phyloP scores from a whole-genome alignment of 2,113 vertebrate species.

The Paedocypris sp. region DNA sequence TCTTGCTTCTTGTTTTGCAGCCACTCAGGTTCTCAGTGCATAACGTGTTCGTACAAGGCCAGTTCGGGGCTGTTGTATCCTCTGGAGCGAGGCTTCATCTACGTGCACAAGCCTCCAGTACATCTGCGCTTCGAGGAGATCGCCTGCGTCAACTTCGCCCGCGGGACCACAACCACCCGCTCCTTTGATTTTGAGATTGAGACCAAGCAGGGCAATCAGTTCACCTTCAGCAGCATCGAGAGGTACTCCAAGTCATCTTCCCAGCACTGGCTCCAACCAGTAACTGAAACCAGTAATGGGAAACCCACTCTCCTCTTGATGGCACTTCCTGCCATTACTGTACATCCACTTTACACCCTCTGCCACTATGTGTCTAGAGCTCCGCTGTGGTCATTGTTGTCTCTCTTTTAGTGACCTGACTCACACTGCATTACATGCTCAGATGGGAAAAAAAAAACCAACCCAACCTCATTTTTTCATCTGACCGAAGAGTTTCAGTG shows the following conservation, averaged over 20 bases:
- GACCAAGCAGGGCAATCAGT: conserved; percentile 93
- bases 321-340: neutral
- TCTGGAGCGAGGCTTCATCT: conserved; percentile 92
- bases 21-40: conserved; percentile 91
- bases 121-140: conserved; percentile 96
- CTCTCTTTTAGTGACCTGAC: conserved; percentile 15
- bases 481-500: neutral
- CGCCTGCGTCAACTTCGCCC: conserved; percentile 88
- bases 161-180: conserved; percentile 90
- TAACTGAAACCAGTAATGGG: neutral
- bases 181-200: conserved; percentile 98
- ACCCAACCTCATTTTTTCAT: neutral
- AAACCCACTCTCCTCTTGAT: neutral
- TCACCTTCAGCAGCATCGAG: conserved; percentile 97
- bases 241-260: conserved; percentile 65
- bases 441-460: neutral
- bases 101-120: conserved; percentile 90
- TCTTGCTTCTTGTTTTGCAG: conserved; percentile 44
- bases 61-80: conserved; percentile 91
- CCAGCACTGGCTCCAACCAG: too few species aligned
- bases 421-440: neutral
- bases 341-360: neutral
- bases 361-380: neutral
- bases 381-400: neutral
- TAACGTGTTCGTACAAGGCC: conserved; percentile 96